Conservation (phyloP, 2,888 invertebrate genomes). For the Brenthis hecate region DNA sequence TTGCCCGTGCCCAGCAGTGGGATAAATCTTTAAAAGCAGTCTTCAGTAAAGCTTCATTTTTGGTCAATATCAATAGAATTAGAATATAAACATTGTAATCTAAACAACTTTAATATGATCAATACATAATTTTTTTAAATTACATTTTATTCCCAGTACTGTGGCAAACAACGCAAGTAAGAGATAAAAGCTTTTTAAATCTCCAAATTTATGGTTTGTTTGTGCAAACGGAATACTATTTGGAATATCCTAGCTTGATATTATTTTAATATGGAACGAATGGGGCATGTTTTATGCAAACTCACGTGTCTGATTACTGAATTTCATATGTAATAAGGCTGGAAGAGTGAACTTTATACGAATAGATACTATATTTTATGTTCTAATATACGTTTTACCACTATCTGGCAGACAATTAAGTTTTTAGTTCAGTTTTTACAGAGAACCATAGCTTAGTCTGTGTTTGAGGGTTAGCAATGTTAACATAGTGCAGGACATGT, state of each 20-base stretch:
- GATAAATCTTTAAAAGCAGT: too few species aligned
- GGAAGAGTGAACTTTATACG: conserved; percentile 1
- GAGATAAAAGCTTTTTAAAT: conserved; percentile 63
- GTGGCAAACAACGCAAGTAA: conserved; percentile 46
- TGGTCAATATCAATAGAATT: too few species aligned
- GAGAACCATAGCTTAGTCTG: not conserved
- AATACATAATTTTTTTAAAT: conserved; percentile 25
- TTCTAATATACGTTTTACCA: not conserved
- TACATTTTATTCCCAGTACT: conserved; percentile 36
- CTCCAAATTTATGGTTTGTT: conserved; percentile 61
- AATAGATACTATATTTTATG: conserved; percentile 5
- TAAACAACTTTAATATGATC: not conserved
- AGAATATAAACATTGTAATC: too few species aligned
- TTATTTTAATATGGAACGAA: conserved; percentile 51
- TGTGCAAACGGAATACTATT: conserved; percentile 70
- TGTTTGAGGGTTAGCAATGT: not conserved
- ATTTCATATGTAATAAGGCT: conserved; percentile 12
- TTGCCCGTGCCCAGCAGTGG: too few species aligned
- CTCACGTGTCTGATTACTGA: conserved; percentile 48
- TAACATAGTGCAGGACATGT: too few species aligned
- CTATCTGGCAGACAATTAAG: not conserved
- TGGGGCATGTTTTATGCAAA: conserved; percentile 50
- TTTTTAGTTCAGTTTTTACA: not conserved
- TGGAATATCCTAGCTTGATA: conserved; percentile 47
- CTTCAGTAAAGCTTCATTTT: too few species aligned